Conservation (phyloP, 2,888 invertebrate species). For the Stenotaenia linearis region DNA sequence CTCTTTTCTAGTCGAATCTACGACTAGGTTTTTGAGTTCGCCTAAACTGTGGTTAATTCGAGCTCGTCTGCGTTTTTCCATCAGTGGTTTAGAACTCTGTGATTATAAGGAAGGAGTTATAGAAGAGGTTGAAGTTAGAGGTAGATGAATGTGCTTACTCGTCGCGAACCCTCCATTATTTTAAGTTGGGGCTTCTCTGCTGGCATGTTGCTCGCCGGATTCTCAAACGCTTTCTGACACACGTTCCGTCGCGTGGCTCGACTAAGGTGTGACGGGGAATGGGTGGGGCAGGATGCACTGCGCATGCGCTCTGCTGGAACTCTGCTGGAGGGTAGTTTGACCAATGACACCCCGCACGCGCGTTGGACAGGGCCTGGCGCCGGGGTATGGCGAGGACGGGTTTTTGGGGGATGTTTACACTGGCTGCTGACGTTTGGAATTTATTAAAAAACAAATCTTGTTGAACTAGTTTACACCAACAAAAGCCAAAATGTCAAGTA, state of each 20-base stretch:
- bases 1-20: slow-evolving; percentile 24
- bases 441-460: too few relatives aligned
- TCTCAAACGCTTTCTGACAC: background rate
- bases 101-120: too few relatives aligned
- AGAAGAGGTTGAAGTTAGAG: too few relatives aligned
- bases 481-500: too few relatives aligned
- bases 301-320: background rate
- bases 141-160: background rate
- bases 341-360: slow-evolving; percentile 4
- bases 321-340: background rate
- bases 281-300: background rate
- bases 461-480: too few relatives aligned
- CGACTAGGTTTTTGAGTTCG: slow-evolving; percentile 11
- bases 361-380: background rate
- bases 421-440: background rate
- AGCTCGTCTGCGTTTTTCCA: slow-evolving; percentile 24
- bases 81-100: slow-evolving; percentile 24
- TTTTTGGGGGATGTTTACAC: background rate
- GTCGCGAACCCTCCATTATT: background rate
- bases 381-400: background rate
- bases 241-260: background rate
- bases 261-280: background rate
- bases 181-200: background rate
- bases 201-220: background rate
- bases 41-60: slow-evolving; percentile 27